Conservation (phyloP, 2,888 invertebrate species). For the Caenorhabditis drosophilae region DNA sequence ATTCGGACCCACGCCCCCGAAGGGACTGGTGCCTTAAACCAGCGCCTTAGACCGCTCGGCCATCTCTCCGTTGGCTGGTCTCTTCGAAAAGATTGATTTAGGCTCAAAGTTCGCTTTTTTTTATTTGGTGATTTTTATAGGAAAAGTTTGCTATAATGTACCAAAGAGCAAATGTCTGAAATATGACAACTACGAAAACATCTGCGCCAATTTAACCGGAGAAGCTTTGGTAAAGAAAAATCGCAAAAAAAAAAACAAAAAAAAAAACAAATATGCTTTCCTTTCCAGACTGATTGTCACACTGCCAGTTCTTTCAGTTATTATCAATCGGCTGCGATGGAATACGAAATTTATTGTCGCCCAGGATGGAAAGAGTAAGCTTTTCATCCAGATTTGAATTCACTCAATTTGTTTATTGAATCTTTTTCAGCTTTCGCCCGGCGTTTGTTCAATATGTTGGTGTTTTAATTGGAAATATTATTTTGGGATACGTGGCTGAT, state of each 20-base stretch:
- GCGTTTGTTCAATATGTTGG: slow-evolving; percentile 52
- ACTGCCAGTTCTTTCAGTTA: slow-evolving; percentile 35
- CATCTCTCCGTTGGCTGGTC: slow-evolving; percentile 70
- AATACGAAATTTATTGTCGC: slow-evolving; percentile 41
- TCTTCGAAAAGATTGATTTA: neutral
- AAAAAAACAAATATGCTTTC: too few species aligned
- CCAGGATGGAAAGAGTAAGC: slow-evolving; percentile 43
- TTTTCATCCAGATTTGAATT: neutral
- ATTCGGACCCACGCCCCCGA: slow-evolving; percentile 85
- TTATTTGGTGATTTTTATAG: slow-evolving; percentile 19
- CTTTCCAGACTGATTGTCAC: slow-evolving; percentile 32
- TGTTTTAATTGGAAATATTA: slow-evolving; percentile 49
- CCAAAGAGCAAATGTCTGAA: slow-evolving; percentile 49
- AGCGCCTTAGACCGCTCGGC: slow-evolving; percentile 88
- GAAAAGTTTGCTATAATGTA: slow-evolving; percentile 40
- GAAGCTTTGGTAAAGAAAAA: slow-evolving; percentile 11
- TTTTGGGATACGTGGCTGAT: slow-evolving; percentile 48
- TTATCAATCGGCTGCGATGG: slow-evolving; percentile 49
- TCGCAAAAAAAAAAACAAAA: slow-evolving; percentile 5
- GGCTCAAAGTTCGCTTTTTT: neutral
- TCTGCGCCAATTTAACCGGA: slow-evolving; percentile 34
- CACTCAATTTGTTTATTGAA: neutral
- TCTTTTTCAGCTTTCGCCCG: slow-evolving; percentile 41
- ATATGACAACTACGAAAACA: slow-evolving; percentile 30
- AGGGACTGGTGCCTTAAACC: slow-evolving; percentile 85